phyloP scores from a whole-genome alignment of 2,888 invertebrate species.

The Drosophila falleni region DNA sequence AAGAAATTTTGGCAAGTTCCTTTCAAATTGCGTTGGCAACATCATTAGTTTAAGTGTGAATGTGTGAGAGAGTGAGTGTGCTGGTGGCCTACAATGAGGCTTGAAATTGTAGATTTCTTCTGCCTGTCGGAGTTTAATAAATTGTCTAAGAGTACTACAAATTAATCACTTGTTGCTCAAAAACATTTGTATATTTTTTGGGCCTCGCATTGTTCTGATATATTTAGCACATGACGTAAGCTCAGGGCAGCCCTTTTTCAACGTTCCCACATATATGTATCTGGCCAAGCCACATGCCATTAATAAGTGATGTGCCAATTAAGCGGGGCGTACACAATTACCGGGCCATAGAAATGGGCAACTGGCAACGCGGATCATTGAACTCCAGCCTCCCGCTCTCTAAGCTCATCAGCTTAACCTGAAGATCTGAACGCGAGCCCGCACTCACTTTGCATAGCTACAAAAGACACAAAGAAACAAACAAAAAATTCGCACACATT shows the following conservation, averaged over 20 bases:
- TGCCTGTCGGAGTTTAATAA: slow-evolving; percentile 50
- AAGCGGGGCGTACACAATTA: slow-evolving; percentile 53
- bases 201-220: slow-evolving; percentile 23
- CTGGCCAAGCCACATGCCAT: slow-evolving; percentile 7
- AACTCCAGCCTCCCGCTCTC: slow-evolving; percentile 54
- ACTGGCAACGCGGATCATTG: slow-evolving; percentile 59
- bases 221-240: slow-evolving; percentile 66
- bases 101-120: slow-evolving; percentile 32
- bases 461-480: slow-evolving; percentile 36
- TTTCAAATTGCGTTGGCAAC: slow-evolving; percentile 48
- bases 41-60: slow-evolving; percentile 15
- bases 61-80: slow-evolving; percentile 2
- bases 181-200: slow-evolving; percentile 19
- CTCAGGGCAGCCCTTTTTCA: slow-evolving; percentile 53
- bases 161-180: slow-evolving; percentile 45
- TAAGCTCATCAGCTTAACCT: slow-evolving; percentile 7
- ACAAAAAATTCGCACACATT: slow-evolving; percentile 61
- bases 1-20: slow-evolving; percentile 68
- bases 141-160: slow-evolving; percentile 34
- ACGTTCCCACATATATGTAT: slow-evolving; percentile 38
- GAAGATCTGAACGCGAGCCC: slow-evolving; percentile 21
- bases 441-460: slow-evolving; percentile 67
- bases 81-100: slow-evolving; percentile 23
- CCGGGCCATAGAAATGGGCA: slow-evolving; percentile 53
- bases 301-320: slow-evolving; percentile 51